Evolutionary conservation across 1,140 invertebrate genomes (phyloP).

Genomic region (Panagrolaimus sp.): DNA sequence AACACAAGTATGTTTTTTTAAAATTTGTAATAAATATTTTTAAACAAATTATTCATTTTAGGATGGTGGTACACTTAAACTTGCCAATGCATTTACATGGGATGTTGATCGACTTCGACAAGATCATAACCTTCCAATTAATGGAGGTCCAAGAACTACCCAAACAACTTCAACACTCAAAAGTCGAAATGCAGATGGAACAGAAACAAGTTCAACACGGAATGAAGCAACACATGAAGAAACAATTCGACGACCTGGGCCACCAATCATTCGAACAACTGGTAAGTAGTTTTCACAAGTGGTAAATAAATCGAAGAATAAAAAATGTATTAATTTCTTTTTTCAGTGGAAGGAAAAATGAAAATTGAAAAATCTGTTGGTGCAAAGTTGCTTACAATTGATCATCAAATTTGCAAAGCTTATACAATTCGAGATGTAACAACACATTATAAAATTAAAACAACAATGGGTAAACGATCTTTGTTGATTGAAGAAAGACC

Average conservation of each 20-base stretch:
- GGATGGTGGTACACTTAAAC: conserved; percentile 25
- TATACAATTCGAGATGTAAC: conserved; percentile 43
- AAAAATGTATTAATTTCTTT: too few relatives aligned
- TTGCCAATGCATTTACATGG: conserved; percentile 28
- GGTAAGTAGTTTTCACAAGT: too few relatives aligned
- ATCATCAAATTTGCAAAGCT: conserved; percentile 40
- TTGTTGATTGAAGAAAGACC: conserved; percentile 39
- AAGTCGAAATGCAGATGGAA: conserved; percentile 10
- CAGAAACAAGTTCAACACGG: conserved; percentile 12
- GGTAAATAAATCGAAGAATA: too few relatives aligned
- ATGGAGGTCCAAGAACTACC: background rate
- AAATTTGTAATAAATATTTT: background rate
- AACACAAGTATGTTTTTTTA: background rate
- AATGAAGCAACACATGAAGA: conserved; percentile 2
- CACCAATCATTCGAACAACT: conserved; percentile 41
- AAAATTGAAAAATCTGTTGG: conserved; percentile 48
- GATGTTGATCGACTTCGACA: conserved; percentile 19
- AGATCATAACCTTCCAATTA: background rate
- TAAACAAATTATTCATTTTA: conserved; percentile 10
- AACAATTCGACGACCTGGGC: conserved; percentile 15
- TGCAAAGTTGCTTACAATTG: conserved; percentile 27
- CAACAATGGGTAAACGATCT: conserved; percentile 35
- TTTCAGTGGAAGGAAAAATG: conserved; percentile 42
- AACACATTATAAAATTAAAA: conserved; percentile 40
- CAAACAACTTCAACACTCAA: background rate